Evolutionary conservation across 2,797 vertebrate genomes (phyloP).

Genomic region (Leucoraja ocellata): DNA sequence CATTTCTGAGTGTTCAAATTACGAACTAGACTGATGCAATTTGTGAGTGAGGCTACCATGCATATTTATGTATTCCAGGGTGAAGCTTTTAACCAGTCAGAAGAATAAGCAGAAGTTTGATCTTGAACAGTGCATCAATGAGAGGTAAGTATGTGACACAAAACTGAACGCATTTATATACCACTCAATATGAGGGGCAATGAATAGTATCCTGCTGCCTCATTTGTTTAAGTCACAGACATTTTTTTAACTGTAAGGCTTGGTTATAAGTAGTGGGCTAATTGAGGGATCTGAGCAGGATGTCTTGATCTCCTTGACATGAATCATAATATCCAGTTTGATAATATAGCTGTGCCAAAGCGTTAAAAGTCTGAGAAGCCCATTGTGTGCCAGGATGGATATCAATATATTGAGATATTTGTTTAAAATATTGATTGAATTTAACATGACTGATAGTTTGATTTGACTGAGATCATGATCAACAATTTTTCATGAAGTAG

Average conservation of each 20-base stretch:
- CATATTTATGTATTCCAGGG: conserved; percentile 55
- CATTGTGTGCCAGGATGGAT: not conserved
- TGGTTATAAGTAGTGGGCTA: not conserved
- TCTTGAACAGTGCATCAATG: conserved; percentile 69
- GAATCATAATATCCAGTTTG: not conserved
- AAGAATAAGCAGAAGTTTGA: conserved; percentile 84
- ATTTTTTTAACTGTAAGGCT: not conserved
- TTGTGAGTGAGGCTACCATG: no score
- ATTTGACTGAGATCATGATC: not conserved
- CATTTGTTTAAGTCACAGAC: not conserved
- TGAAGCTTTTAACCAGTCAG: conserved; percentile 77
- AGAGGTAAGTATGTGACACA: conserved; percentile 59
- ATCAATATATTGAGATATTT: not conserved
- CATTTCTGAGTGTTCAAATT: no score
- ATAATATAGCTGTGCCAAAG: no score
- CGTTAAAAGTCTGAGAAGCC: not conserved
- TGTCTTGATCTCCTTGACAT: not conserved
- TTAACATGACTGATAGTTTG: not conserved
- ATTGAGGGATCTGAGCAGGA: not conserved
- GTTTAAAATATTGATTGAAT: not conserved
- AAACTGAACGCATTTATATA: not conserved
- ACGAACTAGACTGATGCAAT: no score
- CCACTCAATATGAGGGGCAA: not conserved
- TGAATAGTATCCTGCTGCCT: not conserved
- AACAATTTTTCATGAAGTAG: not conserved